A percentile compares a stretch with the other conserved stretches of the same genome.
Evolutionary conservation across 2,888 invertebrate species (phyloP).

Genomic region (Eustalomyia histrio): DNA sequence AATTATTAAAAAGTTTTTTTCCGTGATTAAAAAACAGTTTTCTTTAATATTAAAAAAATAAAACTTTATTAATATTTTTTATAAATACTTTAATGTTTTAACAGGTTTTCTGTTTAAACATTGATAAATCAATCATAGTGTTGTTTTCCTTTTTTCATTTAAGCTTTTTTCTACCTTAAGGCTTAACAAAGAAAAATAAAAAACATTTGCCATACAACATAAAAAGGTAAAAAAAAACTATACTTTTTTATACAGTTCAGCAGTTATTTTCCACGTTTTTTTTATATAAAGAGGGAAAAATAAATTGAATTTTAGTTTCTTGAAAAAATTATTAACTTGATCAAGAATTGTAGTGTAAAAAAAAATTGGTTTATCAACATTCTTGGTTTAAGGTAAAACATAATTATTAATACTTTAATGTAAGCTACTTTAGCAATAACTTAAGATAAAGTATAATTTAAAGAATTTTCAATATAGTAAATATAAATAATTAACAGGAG

Average conservation of each 20-base stretch:
- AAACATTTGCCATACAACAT: background rate
- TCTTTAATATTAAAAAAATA: too few relatives aligned
- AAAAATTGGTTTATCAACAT: background rate
- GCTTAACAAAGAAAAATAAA: conserved; percentile 3
- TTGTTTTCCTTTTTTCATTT: conserved; percentile 30
- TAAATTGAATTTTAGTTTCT: conserved; percentile 26
- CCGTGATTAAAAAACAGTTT: too few relatives aligned
- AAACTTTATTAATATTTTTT: too few relatives aligned
- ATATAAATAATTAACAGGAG: too few relatives aligned
- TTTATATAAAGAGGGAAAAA: background rate
- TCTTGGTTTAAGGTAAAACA: background rate
- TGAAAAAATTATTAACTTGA: background rate
- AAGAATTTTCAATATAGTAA: too few relatives aligned
- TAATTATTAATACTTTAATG: too few relatives aligned
- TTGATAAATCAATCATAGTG: conserved; percentile 2
- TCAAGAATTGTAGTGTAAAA: background rate
- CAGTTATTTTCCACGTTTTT: background rate
- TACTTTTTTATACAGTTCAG: background rate
- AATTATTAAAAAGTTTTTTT: too few relatives aligned
- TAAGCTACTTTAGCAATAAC: too few relatives aligned
- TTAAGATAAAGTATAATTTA: too few relatives aligned
- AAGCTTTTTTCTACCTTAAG: conserved; percentile 24
- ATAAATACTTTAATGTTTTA: background rate
- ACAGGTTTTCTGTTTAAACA: background rate
- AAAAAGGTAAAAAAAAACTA: conserved; percentile 1